Evolutionary conservation across 2,113 vertebrate species (phyloP).

Genomic region (Nycticebus coucang): DNA sequence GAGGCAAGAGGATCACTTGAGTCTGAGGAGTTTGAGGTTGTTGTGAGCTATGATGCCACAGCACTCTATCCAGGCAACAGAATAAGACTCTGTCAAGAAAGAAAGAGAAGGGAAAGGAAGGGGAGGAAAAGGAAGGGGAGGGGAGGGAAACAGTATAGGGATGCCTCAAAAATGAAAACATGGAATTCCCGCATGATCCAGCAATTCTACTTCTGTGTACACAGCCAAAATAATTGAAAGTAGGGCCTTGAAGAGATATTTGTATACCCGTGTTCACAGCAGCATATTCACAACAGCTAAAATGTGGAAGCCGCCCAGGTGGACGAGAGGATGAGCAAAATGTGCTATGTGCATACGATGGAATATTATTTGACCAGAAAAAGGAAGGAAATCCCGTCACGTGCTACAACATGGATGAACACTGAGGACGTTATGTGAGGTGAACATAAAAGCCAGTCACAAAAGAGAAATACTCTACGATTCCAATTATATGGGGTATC

Average conservation of each 20-base stretch:
- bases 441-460: background rate
- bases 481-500: background rate
- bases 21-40: no score
- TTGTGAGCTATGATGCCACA: no score
- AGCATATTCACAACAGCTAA: background rate
- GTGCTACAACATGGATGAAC: background rate
- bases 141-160: background rate
- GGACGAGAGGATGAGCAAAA: background rate
- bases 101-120: no score
- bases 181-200: background rate
- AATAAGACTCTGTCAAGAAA: no score
- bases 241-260: background rate
- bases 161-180: background rate
- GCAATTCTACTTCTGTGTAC: background rate
- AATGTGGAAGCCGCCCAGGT: background rate
- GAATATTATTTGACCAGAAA: background rate
- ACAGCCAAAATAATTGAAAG: background rate
- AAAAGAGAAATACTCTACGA: background rate
- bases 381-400: constrained; percentile 3
- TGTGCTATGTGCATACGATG: no score
- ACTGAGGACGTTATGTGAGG: background rate
- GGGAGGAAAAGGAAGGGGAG: no score
- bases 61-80: no score
- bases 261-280: background rate
- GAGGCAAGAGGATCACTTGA: no score